Conservation (phyloP, 1,140 invertebrate species). For the Drosophila chauvacae region DNA sequence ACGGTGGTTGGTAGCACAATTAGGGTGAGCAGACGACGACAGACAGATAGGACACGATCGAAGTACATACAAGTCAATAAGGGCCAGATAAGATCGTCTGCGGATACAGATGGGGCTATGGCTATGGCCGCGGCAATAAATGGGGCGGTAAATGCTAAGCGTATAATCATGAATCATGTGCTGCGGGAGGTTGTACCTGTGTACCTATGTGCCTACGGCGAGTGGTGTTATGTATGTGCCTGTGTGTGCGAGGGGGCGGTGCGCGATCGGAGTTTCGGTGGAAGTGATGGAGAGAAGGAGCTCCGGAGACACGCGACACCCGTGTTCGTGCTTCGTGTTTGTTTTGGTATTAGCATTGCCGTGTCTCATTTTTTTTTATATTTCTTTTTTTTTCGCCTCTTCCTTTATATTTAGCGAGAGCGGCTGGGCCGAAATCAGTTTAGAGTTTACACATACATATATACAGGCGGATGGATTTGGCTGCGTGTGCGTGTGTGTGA, state of each 20-base stretch:
- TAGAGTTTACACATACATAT: slow-evolving; percentile 26
- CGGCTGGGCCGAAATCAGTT: slow-evolving; percentile 30
- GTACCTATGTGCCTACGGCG: slow-evolving; percentile 1
- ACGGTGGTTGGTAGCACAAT: slow-evolving; percentile 2
- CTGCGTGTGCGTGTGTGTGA: slow-evolving; percentile 1
- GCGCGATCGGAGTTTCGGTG: slow-evolving; percentile 9
- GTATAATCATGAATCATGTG: slow-evolving; percentile 37
- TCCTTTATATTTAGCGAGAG: slow-evolving; percentile 29
- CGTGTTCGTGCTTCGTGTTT: slow-evolving; percentile 20
- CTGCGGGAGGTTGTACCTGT: slow-evolving; percentile 20
- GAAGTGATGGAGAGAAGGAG: slow-evolving; percentile 12
- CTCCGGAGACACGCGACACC: slow-evolving; percentile 23
- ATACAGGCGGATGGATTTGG: slow-evolving; percentile 14
- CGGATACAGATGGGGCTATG: slow-evolving; percentile 9
- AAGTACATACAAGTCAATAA: slow-evolving; percentile 4
- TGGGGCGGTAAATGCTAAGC: slow-evolving; percentile 27
- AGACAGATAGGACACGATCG: slow-evolving; percentile 9
- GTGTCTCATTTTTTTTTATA: slow-evolving; percentile 10
- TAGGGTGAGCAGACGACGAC: slow-evolving; percentile 1
- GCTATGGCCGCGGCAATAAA: slow-evolving; percentile 1
- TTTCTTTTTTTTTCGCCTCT: slow-evolving; percentile 3
- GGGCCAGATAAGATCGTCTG: slow-evolving; percentile 8
- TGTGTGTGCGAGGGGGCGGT: slow-evolving; percentile 6
- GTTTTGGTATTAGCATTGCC: slow-evolving; percentile 43
- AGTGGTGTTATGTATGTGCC: background rate